Base-by-base conservation (phyloP, 2,888 invertebrate genomes). In the Candidula unifasciata region DNA sequence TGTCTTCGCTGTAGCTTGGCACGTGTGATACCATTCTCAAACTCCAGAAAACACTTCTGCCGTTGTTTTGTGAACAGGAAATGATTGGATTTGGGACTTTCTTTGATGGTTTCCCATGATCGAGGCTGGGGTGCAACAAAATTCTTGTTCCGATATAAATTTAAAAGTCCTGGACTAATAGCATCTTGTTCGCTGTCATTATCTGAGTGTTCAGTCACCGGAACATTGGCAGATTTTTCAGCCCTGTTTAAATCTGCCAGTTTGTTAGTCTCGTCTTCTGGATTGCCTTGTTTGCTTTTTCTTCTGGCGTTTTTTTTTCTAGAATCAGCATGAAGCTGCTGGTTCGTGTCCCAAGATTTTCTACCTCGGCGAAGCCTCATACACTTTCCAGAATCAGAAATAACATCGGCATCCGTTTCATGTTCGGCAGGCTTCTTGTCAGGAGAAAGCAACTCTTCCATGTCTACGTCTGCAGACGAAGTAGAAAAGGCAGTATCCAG, bases 51-150 rank as follows among this genome's bases (percentile, higher is more conserved):
- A 64, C 90, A 81, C 37, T 88, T 88, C 30, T 87, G 85, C 74
- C 87, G 84, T 76, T 88, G 87, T 74, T 89, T 90, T 24, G 82
- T 57, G 13, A 82, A 74, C 10, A 64, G 8, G 3, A 74, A 27
- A 6, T 64, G 60, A 3, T 83, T 84, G 1, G 73, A 52, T 27
- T 77, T 66, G 27, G 91, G 90, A 33, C 80, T 86, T 85, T 91
- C 91, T 82, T 87, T 89, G 27, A 91, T 89, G n/a, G 90, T 90
- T 85, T 90, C 90, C 90, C 90, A 91, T 16, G 87, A 87, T 35
- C 87, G 88, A 16, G 87, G 88, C n/a, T 87, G 85, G 2, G 90
- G 91, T 84, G 82, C 85, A n/a, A 87, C 85, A 86, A 85, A 91
- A 81, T 89, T 89, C 82, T 91, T 91, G 79, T 91, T 90, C 27